A percentile compares a stretch with the other conserved stretches of the same genome.
Evolutionary conservation across 2,888 invertebrate species (phyloP).

Genomic region (Trimorus sp.): DNA sequence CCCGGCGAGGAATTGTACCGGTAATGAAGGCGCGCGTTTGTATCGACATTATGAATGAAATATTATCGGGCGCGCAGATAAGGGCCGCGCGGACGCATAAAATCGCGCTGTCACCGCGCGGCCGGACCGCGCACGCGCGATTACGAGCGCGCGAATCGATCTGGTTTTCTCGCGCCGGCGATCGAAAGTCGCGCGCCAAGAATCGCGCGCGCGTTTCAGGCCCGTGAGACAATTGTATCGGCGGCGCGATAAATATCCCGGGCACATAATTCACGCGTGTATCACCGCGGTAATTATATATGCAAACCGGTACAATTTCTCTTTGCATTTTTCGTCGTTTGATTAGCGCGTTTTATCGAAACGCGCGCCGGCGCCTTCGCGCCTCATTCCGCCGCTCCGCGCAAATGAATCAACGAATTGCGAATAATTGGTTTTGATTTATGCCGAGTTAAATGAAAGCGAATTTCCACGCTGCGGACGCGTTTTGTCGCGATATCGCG

Average conservation of each 20-base stretch:
- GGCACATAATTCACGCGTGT: constrained; percentile 50
- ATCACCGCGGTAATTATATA: constrained; percentile 57
- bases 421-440: constrained; percentile 58
- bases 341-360: constrained; percentile 50
- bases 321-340: constrained; percentile 52
- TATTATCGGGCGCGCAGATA: constrained; percentile 59
- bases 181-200: constrained; percentile 49
- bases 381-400: neutral
- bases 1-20: constrained; percentile 54
- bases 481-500: constrained; percentile 7
- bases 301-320: constrained; percentile 61
- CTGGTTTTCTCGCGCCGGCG: constrained; percentile 52
- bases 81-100: constrained; percentile 57
- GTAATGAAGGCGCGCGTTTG: constrained; percentile 63
- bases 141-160: constrained; percentile 59
- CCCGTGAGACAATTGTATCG: constrained; percentile 63
- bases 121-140: constrained; percentile 26
- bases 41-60: constrained; percentile 66
- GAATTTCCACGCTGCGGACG: constrained; percentile 48
- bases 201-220: constrained; percentile 26
- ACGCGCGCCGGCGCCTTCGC: constrained; percentile 17
- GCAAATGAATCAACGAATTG: constrained; percentile 57
- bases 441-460: constrained; percentile 44
- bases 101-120: constrained; percentile 51
- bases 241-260: constrained; percentile 38